Evolutionary conservation across 2,888 invertebrate genomes (phyloP).

Genomic region (Apamea crenata): DNA sequence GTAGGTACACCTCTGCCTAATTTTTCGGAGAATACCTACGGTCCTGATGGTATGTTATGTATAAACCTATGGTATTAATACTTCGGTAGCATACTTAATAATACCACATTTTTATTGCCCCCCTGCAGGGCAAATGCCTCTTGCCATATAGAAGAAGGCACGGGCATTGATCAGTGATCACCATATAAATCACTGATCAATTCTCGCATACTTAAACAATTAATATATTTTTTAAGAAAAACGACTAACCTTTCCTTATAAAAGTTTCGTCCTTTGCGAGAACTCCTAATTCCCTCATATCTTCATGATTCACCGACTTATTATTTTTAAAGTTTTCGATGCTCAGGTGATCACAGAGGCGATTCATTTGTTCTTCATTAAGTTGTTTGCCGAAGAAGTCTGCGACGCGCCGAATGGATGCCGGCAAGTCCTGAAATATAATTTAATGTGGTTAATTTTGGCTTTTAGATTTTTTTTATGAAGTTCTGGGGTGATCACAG

Average conservation of each 20-base stretch:
- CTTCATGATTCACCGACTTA: slow-evolving; percentile 68
- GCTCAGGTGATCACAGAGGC: slow-evolving; percentile 91
- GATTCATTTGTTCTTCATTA: slow-evolving; percentile 86
- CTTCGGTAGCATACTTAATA: not conserved
- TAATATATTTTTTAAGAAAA: not conserved
- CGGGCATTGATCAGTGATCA: not conserved
- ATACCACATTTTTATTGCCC: not conserved
- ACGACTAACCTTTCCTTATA: slow-evolving; percentile 64
- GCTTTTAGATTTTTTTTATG: not conserved
- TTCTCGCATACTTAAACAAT: not conserved
- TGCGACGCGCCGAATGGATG: slow-evolving; percentile 81
- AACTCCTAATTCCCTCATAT: slow-evolving; percentile 29
- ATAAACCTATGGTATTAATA: not conserved
- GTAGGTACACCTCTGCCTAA: not conserved
- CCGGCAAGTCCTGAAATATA: slow-evolving; percentile 43
- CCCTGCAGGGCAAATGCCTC: not conserved
- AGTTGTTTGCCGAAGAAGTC: slow-evolving; percentile 89
- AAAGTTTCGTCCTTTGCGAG: slow-evolving; percentile 49
- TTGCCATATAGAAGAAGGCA: not conserved
- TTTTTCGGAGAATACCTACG: not conserved
- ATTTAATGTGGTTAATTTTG: not conserved
- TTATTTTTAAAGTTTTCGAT: slow-evolving; percentile 94
- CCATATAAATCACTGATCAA: too few species aligned
- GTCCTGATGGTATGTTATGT: not conserved
- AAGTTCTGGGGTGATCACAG: not conserved